phyloP scores from a whole-genome alignment of 2,113 vertebrate genomes.

The Tachuris rubrigastra region DNA sequence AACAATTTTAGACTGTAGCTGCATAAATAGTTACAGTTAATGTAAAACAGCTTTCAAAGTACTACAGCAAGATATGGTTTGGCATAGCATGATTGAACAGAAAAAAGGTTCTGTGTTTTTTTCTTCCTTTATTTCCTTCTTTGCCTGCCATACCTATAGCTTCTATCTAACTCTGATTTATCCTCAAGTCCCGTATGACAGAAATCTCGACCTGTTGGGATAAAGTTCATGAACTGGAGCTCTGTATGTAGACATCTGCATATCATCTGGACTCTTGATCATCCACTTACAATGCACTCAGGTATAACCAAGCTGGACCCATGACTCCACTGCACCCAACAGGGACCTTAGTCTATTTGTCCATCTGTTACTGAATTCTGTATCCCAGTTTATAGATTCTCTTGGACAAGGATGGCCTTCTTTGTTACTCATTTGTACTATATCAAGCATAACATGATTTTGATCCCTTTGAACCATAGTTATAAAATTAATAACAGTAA shows the following conservation, averaged over 20 bases:
- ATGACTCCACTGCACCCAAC: not conserved
- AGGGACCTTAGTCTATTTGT: not conserved
- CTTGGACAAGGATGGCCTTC: not conserved
- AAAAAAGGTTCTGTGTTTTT: not conserved
- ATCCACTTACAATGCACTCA: not conserved
- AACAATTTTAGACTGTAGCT: not conserved
- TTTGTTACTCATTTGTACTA: not conserved
- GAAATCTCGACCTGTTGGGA: not conserved
- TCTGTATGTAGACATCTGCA: not conserved
- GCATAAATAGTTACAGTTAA: not conserved
- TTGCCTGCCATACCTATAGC: not conserved
- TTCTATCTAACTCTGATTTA: not conserved
- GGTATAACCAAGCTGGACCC: not conserved
- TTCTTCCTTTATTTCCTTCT: not conserved
- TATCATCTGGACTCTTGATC: not conserved
- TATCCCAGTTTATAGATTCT: not conserved
- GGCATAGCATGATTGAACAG: not conserved
- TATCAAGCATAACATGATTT: not conserved
- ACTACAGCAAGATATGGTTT: not conserved
- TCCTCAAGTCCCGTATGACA: not conserved
- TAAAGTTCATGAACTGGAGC: not conserved
- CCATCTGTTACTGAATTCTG: not conserved
- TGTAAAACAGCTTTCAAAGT: conserved; percentile 31
- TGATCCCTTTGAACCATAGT: not conserved
- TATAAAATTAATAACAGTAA: not conserved